Conservation (phyloP, 2,797 vertebrate genomes). For the Mormyrops boulengeri region DNA sequence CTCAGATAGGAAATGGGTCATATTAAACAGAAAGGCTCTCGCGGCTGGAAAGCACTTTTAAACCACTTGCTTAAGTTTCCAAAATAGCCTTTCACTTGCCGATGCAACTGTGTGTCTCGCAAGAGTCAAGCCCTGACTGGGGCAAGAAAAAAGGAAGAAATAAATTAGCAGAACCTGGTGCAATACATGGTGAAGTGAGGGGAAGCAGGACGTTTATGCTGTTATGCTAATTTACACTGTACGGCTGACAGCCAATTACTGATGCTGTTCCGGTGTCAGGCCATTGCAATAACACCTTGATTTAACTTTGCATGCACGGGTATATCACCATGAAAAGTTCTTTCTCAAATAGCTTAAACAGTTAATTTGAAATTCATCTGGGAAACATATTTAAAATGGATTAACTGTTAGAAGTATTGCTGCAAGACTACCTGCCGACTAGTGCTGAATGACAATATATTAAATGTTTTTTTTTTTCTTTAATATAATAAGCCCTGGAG, state of each 20-base stretch:
- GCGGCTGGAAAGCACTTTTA: not conserved
- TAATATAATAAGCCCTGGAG: not conserved
- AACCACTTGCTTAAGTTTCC: slow-evolving; percentile 2
- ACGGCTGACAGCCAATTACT: slow-evolving; percentile 5
- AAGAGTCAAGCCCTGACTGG: not conserved
- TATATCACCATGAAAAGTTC: not conserved
- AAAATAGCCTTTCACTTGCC: not conserved
- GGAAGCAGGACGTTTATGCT: not conserved
- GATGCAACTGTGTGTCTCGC: not conserved
- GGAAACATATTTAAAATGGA: not conserved
- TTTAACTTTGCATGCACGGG: not conserved
- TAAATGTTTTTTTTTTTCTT: not conserved
- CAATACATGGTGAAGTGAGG: not conserved
- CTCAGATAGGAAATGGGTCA: not conserved
- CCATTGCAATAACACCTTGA: not conserved
- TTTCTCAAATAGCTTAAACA: not conserved
- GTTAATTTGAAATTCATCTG: slow-evolving; percentile 10
- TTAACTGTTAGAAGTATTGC: not conserved
- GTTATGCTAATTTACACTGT: not conserved
- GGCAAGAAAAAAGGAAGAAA: not conserved
- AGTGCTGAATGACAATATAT: not conserved
- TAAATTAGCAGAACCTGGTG: not conserved
- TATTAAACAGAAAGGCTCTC: slow-evolving; percentile 5
- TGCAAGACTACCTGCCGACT: not conserved
- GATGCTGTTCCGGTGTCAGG: not conserved